Conservation (phyloP, 2,888 invertebrate genomes). For the Hypsopygia costalis region DNA sequence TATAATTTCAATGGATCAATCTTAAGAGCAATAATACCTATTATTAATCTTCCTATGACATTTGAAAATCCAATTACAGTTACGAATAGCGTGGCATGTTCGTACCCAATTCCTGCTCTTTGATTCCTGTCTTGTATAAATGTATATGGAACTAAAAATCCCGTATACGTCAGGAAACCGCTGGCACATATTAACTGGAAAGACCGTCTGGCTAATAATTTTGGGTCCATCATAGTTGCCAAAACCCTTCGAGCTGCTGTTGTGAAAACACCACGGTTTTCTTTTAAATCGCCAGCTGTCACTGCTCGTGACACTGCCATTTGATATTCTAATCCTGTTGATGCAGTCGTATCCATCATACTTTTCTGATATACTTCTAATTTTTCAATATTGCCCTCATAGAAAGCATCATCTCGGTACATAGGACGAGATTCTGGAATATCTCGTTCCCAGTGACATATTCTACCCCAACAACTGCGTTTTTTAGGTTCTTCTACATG, state of each 20-base stretch:
- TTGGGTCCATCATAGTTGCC: slow-evolving; percentile 69
- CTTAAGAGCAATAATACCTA: slow-evolving; percentile 52
- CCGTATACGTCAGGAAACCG: slow-evolving; percentile 50
- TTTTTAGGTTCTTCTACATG: slow-evolving; percentile 32
- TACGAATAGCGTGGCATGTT: slow-evolving; percentile 52
- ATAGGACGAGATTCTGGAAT: slow-evolving; percentile 57
- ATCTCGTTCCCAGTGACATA: slow-evolving; percentile 61
- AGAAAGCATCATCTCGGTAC: slow-evolving; percentile 72
- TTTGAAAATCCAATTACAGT: slow-evolving; percentile 59
- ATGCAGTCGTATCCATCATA: slow-evolving; percentile 36
- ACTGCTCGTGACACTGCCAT: slow-evolving; percentile 66
- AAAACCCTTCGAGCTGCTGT: slow-evolving; percentile 61
- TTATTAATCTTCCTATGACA: slow-evolving; percentile 45
- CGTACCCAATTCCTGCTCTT: slow-evolving; percentile 39
- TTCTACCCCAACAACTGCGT: slow-evolving; percentile 43
- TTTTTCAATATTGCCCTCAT: slow-evolving; percentile 51
- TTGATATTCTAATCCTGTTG: slow-evolving; percentile 68
- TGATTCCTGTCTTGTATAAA: slow-evolving; percentile 53
- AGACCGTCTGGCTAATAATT: slow-evolving; percentile 47
- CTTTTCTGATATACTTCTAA: slow-evolving; percentile 63
- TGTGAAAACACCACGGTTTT: slow-evolving; percentile 57
- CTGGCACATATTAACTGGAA: slow-evolving; percentile 47
- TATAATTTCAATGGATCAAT: slow-evolving; percentile 43
- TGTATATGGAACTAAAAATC: slow-evolving; percentile 60
- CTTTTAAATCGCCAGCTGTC: slow-evolving; percentile 54